A percentile compares a stretch with the other conserved stretches of the same genome.
Evolutionary conservation across 2,888 invertebrate genomes (phyloP).

Genomic region (Sphaerophoria taeniata): DNA sequence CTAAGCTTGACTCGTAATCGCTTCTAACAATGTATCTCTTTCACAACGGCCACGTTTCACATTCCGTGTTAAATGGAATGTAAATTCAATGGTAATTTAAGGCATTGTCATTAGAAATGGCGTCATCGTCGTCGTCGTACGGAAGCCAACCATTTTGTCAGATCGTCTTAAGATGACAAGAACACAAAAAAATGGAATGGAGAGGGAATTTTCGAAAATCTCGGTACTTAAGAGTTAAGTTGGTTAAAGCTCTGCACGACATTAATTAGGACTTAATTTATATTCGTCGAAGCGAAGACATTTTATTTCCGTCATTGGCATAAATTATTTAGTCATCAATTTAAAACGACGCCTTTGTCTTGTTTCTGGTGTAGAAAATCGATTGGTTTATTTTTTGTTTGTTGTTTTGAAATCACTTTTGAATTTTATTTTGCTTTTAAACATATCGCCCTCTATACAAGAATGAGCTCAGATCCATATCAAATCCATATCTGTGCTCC

Average conservation of each 20-base stretch:
- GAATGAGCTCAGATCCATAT: constrained; percentile 74
- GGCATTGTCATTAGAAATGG: constrained; percentile 16
- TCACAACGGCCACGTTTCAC: neutral
- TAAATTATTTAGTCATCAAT: constrained; percentile 14
- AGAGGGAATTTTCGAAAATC: neutral
- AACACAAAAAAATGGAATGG: neutral
- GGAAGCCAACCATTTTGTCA: neutral
- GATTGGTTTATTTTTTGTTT: neutral
- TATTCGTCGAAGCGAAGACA: neutral
- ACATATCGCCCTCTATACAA: constrained; percentile 71
- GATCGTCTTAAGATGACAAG: neutral
- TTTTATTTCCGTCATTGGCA: neutral
- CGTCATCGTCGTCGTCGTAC: neutral
- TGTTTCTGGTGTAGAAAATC: neutral
- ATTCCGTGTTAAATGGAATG: constrained; percentile 59
- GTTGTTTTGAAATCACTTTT: neutral
- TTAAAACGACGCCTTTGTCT: neutral
- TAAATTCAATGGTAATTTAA: constrained; percentile 65
- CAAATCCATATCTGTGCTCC: constrained; percentile 73
- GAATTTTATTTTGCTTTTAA: constrained; percentile 30
- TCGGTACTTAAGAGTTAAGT: constrained; percentile 8
- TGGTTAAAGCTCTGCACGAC: constrained; percentile 11
- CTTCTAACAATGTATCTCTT: neutral
- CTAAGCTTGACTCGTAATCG: neutral
- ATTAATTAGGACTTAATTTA: constrained; percentile 29